A percentile compares a stretch with the other conserved stretches of the same genome.
Conservation (phyloP, 2,113 vertebrate genomes). For the Gambusia holbrooki region DNA sequence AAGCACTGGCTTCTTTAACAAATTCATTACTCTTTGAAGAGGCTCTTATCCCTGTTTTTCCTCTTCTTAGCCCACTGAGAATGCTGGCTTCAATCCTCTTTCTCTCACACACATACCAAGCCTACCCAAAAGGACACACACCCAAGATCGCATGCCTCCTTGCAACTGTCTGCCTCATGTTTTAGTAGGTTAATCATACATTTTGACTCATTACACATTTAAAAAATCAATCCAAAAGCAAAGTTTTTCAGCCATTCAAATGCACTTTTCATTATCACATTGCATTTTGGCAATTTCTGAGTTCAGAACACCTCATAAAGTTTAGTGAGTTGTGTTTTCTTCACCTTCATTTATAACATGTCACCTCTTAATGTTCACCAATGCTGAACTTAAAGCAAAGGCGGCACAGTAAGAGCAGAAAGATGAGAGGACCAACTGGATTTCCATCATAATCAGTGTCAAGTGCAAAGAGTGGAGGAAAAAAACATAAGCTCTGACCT, state of each 20-base stretch:
- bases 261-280: conserved; percentile 24
- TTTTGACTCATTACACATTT: conserved; percentile 58
- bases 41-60: conserved; percentile 65
- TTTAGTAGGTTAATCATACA: not conserved
- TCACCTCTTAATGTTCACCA: conserved; percentile 15
- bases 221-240: conserved; percentile 54
- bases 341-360: conserved; percentile 25
- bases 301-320: conserved; percentile 43
- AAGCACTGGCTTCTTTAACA: conserved; percentile 64
- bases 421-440: not conserved
- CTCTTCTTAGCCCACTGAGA: conserved; percentile 46
- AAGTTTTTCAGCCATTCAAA: conserved; percentile 55
- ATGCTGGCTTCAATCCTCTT: conserved; percentile 39
- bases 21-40: conserved; percentile 74
- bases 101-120: conserved; percentile 24
- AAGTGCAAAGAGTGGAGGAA: not conserved
- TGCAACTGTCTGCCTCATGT: conserved; percentile 29
- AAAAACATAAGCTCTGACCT: not conserved
- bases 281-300: conserved; percentile 44
- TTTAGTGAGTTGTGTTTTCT: conserved; percentile 52
- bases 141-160: conserved; percentile 6
- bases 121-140: conserved; percentile 3
- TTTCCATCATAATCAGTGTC: conserved; percentile 10
- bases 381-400: conserved; percentile 40
- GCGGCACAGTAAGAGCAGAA: not conserved